A percentile compares a stretch with the other conserved stretches of the same genome.
Conservation (phyloP, 2,888 invertebrate genomes). For the Punctoribates punctum region DNA sequence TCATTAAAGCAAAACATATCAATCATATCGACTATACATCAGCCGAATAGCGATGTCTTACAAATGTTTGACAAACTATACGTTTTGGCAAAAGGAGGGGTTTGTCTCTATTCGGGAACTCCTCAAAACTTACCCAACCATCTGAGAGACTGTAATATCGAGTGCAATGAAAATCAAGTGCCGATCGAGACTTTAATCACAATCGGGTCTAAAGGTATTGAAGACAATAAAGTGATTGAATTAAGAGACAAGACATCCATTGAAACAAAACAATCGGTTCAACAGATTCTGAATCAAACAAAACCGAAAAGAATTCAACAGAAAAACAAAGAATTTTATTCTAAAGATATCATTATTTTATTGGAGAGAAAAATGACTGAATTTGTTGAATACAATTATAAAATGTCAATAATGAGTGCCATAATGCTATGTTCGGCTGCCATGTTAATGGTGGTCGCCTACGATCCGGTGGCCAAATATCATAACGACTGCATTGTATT, state of each 20-base stretch:
- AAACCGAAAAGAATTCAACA: background rate
- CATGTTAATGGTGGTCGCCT: background rate
- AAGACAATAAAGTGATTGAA: background rate
- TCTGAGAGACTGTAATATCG: background rate
- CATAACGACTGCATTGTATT: background rate
- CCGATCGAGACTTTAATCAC: background rate
- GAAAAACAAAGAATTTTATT: background rate
- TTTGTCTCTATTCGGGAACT: background rate
- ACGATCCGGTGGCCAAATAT: background rate
- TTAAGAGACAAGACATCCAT: background rate
- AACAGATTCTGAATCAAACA: background rate
- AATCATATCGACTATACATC: conserved; percentile 19
- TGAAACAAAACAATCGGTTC: background rate
- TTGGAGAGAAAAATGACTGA: background rate
- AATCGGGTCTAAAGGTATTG: background rate
- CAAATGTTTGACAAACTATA: background rate
- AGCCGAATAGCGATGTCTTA: background rate
- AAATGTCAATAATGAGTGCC: background rate
- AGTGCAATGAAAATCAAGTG: background rate
- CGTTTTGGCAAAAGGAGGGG: background rate
- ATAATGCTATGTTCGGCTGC: background rate
- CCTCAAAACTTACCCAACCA: background rate
- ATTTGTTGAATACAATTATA: background rate
- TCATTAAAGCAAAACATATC: background rate
- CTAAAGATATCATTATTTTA: background rate